Evolutionary conservation across 2,113 vertebrate species (phyloP).

Genomic region (Thalassoma bifasciatum): DNA sequence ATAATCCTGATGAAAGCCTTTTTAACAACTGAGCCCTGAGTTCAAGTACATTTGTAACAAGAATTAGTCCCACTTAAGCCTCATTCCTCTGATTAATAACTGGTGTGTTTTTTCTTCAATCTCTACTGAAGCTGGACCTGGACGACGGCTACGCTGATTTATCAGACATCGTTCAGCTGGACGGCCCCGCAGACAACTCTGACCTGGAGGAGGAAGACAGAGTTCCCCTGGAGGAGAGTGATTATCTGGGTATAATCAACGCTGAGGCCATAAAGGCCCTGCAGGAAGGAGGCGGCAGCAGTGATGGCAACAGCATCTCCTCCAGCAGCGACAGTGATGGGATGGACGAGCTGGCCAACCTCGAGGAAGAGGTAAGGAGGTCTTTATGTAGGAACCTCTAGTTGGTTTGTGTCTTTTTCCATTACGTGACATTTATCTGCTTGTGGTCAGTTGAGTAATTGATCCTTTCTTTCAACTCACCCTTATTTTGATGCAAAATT

Average conservation of each 20-base stretch:
- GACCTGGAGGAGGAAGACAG: slow-evolving; percentile 78
- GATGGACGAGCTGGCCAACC: slow-evolving; percentile 78
- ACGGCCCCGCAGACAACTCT: slow-evolving; percentile 88
- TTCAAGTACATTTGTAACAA: too few relatives aligned
- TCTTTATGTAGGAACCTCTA: neutral
- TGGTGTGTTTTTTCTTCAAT: neutral
- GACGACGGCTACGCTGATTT: slow-evolving; percentile 72
- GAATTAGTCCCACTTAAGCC: neutral
- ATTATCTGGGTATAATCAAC: slow-evolving; percentile 87
- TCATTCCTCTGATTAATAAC: neutral
- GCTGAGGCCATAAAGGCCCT: slow-evolving; percentile 88
- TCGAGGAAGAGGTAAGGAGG: slow-evolving; percentile 80
- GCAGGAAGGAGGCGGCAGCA: slow-evolving; percentile 84
- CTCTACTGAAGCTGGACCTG: slow-evolving; percentile 60
- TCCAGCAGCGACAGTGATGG: slow-evolving; percentile 82
- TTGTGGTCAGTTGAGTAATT: too few relatives aligned
- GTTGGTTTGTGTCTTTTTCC: neutral
- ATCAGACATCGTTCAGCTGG: slow-evolving; percentile 89
- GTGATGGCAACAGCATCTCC: slow-evolving; percentile 76
- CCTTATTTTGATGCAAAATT: too few relatives aligned
- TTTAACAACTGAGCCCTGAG: too few relatives aligned
- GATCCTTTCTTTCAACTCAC: too few relatives aligned
- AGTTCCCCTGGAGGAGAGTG: slow-evolving; percentile 85
- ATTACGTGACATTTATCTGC: neutral
- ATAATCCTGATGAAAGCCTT: too few relatives aligned